These are phyloP conservation scores for Polyploca ridens DNA, from an alignment of 2,888 invertebrate species.

Conservation along the genomic window DNA sequence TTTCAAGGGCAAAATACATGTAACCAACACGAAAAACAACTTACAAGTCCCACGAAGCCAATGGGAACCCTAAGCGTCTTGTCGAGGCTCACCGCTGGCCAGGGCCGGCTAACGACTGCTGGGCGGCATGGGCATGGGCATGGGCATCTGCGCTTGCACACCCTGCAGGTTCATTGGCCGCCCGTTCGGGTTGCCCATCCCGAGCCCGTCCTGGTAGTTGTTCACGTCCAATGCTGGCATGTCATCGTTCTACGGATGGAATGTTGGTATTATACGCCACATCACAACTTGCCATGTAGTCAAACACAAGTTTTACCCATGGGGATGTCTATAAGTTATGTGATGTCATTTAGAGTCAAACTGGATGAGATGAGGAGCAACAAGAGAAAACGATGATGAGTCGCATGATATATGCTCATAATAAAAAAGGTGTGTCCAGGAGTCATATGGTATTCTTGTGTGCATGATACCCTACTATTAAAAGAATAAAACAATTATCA, in stretches of 20 bases:
- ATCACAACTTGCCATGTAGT: too few relatives aligned
- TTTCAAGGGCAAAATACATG: background rate
- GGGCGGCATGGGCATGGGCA: conserved; percentile 76
- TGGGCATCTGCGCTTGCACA: conserved; percentile 78
- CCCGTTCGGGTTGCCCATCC: conserved; percentile 80
- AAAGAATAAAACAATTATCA: too few relatives aligned
- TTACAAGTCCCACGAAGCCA: conserved; percentile 16
- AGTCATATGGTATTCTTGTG: too few relatives aligned
- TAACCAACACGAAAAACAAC: background rate
- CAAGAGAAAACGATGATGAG: too few relatives aligned
- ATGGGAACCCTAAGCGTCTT: conserved; percentile 14
- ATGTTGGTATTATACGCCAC: background rate
- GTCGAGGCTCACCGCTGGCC: conserved; percentile 17
- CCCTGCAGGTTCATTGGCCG: conserved; percentile 80
- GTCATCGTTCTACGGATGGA: conserved; percentile 87
- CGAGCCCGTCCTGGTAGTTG: conserved; percentile 86
- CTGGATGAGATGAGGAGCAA: too few relatives aligned
- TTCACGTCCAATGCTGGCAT: conserved; percentile 90
- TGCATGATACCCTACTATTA: too few relatives aligned
- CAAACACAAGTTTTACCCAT: too few relatives aligned
- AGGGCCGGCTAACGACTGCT: conserved; percentile 66
- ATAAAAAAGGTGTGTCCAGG: too few relatives aligned
- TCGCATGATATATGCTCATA: too few relatives aligned
- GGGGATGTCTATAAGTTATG: too few relatives aligned
- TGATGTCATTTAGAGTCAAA: too few relatives aligned